Evolutionary conservation across 2,797 vertebrate genomes (phyloP), one percentile per base, ranked within the genome.

Genomic region (Platyrinchus mystaceus): DNA sequence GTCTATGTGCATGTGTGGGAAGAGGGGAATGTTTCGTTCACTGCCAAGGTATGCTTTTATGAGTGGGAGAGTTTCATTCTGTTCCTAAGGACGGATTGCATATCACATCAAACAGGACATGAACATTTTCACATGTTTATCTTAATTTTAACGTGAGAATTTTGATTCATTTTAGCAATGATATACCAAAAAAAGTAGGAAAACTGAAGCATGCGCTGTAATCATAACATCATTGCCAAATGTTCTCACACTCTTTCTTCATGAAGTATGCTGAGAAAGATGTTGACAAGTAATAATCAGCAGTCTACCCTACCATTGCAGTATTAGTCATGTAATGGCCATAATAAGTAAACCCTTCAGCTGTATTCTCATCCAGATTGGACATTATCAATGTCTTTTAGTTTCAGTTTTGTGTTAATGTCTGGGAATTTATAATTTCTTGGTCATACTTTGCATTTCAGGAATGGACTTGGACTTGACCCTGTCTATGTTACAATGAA

Each of bases 11-110:
- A 20, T 86, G 56, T 82, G 91, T 96, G 87, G 89, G 91, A 85
- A 70, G 89, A 68, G 27, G 27, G 56, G 56, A 87, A 60, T 89
- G 60, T 83, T 94, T 89, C 10, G 49, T 93, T 91, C 30, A 16
- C 34, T 96, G 91, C 91, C 68, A 95, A 89, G 79, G 7, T 85
- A 94, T 85, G 68, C 91, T 89, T 95, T 92, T 76, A 60, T 74
- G 64, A 85, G 81, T 60, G 78, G 64, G 84, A 90, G 74, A 60
- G 41, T 83, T 84, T 89, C 7, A 28, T 68, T 60, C 58, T 84
- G 21, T 87, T 94, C 60, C 58, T 84, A 53, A 83, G 44, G 60
- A 70, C 1, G 0, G 7, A 50, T 46, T 77, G 56, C 34, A 23
- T n/a, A 34, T 89, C 56, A 58, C 24, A 60, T 89, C 58, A 85